These are phyloP conservation scores for Armadillidium nasatum DNA, from an alignment of 1,140 invertebrate genomes.

Conservation along the genomic window DNA sequence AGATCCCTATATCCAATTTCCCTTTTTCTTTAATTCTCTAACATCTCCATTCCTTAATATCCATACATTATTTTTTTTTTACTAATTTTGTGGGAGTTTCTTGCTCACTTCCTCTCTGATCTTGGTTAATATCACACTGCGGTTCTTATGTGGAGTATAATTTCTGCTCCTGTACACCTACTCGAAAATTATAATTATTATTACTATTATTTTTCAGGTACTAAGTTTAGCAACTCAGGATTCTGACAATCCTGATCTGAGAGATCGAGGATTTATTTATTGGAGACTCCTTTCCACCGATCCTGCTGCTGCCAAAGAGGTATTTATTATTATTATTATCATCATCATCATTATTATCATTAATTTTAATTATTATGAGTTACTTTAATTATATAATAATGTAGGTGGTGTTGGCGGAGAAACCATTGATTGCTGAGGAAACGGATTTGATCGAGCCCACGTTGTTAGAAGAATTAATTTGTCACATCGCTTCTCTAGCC, in stretches of 20 bases:
- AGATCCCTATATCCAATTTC: too few relatives aligned
- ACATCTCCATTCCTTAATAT: too few relatives aligned
- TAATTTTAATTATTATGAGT: background rate
- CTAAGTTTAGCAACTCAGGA: constrained; percentile 65
- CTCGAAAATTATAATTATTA: too few relatives aligned
- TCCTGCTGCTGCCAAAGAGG: constrained; percentile 94
- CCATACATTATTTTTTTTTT: too few relatives aligned
- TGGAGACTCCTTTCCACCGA: constrained; percentile 98
- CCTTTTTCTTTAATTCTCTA: too few relatives aligned
- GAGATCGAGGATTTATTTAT: constrained; percentile 99
- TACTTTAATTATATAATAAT: background rate
- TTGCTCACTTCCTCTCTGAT: too few relatives aligned
- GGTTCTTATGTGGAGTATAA: too few relatives aligned
- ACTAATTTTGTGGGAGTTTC: too few relatives aligned
- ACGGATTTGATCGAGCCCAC: constrained; percentile 98
- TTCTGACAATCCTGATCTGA: constrained; percentile 98
- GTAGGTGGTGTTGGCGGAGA: constrained; percentile 94
- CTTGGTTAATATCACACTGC: too few relatives aligned
- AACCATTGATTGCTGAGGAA: constrained; percentile 98
- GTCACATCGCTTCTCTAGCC: constrained; percentile 96
- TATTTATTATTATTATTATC: constrained; percentile 7
- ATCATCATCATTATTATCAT: background rate
- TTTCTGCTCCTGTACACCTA: too few relatives aligned
- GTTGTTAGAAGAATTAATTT: constrained; percentile 94
- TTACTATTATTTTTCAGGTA: constrained; percentile 24